A percentile compares a stretch with the other conserved stretches of the same genome.
phyloP scores from a whole-genome alignment of 2,113 vertebrate species.

The Plestiodon gilberti region DNA sequence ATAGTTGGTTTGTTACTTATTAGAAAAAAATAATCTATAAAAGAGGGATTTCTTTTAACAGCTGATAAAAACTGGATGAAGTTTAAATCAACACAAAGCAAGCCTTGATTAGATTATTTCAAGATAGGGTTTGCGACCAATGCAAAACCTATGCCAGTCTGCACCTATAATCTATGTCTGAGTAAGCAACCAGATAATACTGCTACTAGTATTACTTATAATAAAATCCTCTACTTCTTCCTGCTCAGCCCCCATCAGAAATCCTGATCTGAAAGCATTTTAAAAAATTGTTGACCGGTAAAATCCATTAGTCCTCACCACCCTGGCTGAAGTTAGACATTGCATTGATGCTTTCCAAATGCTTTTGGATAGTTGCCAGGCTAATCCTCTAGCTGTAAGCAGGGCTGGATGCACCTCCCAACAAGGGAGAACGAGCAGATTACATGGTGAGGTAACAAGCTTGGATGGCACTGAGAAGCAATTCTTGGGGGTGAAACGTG shows the following conservation, averaged over 20 bases:
- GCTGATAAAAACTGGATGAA: background rate
- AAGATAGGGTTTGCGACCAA: background rate
- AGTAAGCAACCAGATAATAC: slow-evolving; percentile 43
- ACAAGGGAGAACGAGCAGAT: slow-evolving; percentile 67
- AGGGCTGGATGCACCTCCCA: background rate
- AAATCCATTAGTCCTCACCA: slow-evolving; percentile 66
- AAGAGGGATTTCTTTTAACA: background rate
- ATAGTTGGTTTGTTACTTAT: background rate
- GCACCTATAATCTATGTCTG: slow-evolving; percentile 31
- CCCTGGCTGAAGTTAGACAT: slow-evolving; percentile 29
- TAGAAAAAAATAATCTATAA: background rate
- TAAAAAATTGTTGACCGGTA: slow-evolving; percentile 48
- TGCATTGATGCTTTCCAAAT: slow-evolving; percentile 8
- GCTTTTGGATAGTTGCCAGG: slow-evolving; percentile 60
- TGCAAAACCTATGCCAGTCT: slow-evolving; percentile 24
- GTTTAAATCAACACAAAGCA: slow-evolving; percentile 8
- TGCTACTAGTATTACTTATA: slow-evolving; percentile 29
- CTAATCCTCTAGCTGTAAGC: slow-evolving; percentile 61
- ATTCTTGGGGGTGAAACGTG: background rate
- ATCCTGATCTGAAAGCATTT: slow-evolving; percentile 63
- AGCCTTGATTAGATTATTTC: slow-evolving; percentile 29
- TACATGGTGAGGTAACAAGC: slow-evolving; percentile 60
- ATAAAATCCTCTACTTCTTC: slow-evolving; percentile 42
- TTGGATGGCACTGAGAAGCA: slow-evolving; percentile 28
- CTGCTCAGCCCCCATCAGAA: slow-evolving; percentile 48